Evolutionary conservation across 1,140 invertebrate species (phyloP).

Genomic region (Bacillus rossius): DNA sequence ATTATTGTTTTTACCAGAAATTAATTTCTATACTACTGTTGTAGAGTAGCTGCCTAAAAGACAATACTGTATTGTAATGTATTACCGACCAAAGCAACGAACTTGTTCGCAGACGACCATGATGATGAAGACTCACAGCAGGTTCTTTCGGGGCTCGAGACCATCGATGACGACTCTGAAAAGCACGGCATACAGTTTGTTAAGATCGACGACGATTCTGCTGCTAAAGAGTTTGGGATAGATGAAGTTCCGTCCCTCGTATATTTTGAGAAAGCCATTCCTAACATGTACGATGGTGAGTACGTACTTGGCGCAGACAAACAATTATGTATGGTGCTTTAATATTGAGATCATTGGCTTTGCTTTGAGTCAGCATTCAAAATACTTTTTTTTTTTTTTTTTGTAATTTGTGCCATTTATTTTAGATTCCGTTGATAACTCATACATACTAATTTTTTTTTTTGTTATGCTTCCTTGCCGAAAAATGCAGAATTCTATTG

Average conservation of each 20-base stretch:
- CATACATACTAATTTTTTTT: no score
- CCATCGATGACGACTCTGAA: conserved; percentile 90
- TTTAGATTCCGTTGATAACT: no score
- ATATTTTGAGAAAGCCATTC: conserved; percentile 90
- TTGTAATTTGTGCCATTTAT: no score
- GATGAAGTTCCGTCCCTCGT: conserved; percentile 80
- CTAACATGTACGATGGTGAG: conserved; percentile 84
- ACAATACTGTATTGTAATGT: no score
- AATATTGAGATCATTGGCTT: not conserved
- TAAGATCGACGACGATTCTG: conserved; percentile 81
- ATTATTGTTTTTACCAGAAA: not conserved
- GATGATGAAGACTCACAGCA: conserved; percentile 79
- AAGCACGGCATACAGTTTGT: conserved; percentile 91
- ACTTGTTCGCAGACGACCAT: conserved; percentile 71
- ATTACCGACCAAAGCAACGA: no score
- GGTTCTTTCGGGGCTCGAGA: conserved; percentile 79
- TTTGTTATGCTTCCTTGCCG: no score
- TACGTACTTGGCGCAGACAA: no score
- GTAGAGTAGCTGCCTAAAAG: no score
- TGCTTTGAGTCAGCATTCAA: no score
- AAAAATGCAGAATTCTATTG: no score
- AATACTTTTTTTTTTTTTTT: no score
- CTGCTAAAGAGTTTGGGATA: conserved; percentile 80
- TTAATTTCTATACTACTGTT: not conserved
- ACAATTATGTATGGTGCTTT: conserved; percentile 10